phyloP scores from a whole-genome alignment of 2,113 vertebrate genomes.

The Triplophysa dalaica region DNA sequence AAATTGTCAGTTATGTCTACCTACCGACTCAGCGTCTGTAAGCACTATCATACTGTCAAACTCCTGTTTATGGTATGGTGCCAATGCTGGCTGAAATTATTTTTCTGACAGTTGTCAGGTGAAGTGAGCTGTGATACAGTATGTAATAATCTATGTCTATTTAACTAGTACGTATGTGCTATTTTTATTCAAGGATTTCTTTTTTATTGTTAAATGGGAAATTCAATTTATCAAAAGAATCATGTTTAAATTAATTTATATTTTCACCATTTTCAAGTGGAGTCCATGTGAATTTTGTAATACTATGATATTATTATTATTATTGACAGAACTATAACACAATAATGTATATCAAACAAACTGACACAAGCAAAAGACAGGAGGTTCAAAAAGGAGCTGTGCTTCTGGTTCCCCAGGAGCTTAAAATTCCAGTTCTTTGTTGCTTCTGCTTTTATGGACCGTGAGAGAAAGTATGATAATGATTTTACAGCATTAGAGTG shows the following conservation, averaged over 20 bases:
- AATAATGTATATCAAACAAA: not conserved
- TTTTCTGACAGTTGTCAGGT: conserved; percentile 55
- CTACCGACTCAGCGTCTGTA: not conserved
- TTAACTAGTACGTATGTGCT: too few species aligned
- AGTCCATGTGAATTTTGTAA: too few species aligned
- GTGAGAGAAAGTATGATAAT: not conserved
- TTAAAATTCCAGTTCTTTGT: not conserved
- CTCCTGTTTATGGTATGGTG: not conserved
- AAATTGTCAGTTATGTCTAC: not conserved
- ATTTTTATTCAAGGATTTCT: too few species aligned
- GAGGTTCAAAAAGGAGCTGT: not conserved
- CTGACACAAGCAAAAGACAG: not conserved
- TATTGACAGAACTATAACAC: not conserved
- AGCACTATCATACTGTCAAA: not conserved
- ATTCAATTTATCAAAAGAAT: too few species aligned
- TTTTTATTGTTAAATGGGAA: too few species aligned
- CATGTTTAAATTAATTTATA: too few species aligned
- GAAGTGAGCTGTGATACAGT: not conserved
- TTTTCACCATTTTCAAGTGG: too few species aligned
- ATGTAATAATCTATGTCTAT: too few species aligned
- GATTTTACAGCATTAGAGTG: not conserved
- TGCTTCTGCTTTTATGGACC: not conserved
- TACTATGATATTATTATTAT: not conserved
- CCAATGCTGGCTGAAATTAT: conserved; percentile 56
- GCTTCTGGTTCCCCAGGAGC: not conserved